Evolutionary conservation across 1,140 invertebrate species (phyloP), one percentile per base, ranked within the genome.

Genomic region (Drosophila bocki): DNA sequence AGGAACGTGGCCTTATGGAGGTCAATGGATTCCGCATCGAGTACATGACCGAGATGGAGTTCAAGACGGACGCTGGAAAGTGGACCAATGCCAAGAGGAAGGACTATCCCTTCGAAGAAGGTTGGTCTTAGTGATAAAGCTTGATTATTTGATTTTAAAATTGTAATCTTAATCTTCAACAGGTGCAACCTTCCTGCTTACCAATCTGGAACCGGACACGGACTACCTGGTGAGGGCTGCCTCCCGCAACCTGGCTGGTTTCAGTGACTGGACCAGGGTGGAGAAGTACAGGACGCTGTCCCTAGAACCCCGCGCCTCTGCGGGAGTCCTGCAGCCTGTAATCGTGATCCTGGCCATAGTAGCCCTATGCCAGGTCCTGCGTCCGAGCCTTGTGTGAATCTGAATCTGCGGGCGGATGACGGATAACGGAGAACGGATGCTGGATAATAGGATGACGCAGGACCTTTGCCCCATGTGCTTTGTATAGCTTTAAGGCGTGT

Each of bases 161-260:
- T n/a, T 7, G 12, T 6, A 29, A 29, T 9, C 12, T 2, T n/a
- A 22, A 48, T 41, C 13, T 32, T 33, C 45, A 57, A 8, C 69
- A 93, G 93, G 92, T 61, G 91, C 91, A 33, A 93, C 91, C 47
- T 93, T 92, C 62, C 72, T 93, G 12, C 69, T 93, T 11, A 93
- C 82, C 4, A 86, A 90, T 33, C 71, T 94, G 7, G 80, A 91
- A 32, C 90, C 91, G 11, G 88, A 93, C 57, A 93, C 93, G 1
- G 63, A 56, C 4, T 94, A 94, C 57, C 68, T 91, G 22, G 86
- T 93, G 48, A 77, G 93, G 35, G 93, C 92, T 1, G 93, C 93
- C 26, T 92, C 93, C 0, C 77, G 79, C 12, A 93, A 93, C 67
- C 68, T 88, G 41, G 93, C 93, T 15, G 93, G 93, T 1, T 78